Evolutionary conservation across 2,888 invertebrate genomes (phyloP), one percentile per base, ranked within the genome.

Genomic region (Pharmacophagus antenor): DNA sequence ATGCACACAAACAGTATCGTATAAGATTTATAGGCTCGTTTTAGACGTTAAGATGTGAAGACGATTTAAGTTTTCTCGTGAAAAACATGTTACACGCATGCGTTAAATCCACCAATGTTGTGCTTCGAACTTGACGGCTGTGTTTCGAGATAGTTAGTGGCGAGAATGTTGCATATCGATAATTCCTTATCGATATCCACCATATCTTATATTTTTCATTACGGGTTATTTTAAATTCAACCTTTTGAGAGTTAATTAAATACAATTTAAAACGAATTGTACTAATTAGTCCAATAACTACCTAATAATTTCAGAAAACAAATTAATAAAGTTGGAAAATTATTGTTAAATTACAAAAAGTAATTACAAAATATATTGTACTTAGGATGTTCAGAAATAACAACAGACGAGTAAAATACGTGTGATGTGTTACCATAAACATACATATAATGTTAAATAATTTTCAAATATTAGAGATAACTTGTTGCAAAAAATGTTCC

Each of bases 21-120:
- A 52, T 48, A 48, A 61, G 56, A 61, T 56, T 56, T 61, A 61
- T 61, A 46, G 41, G 41, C 56, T 20, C 48, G 48, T 21, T 56
- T 56, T 52, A 41, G 47, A 61, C 46, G 56, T 61, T 53, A 56
- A 53, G 56, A 56, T 48, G 61, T 42, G 61, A 53, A 18, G 58
- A 21, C 52, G 46, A 52, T 56, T 61, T 56, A 56, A 61, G 61
- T 61, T 61, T 61, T 48, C 18, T 25, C 47, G 61, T 52, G 61
- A 61, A 61, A 56, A 61, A 61, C 61, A 61, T 25, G 41, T 31
- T 52, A 15, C 15, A 53, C 61, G 61, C 61, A 61, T 61, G 61
- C 61, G 61, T 48, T 6, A 18, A 27, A 22, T 48, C 52, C n/a
- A 52, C 61, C 61, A 61, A 61, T 61, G 61, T 52, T 46, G 55